Base-by-base conservation (phyloP, 2,797 vertebrate genomes). In the Steatocranus sp. region DNA sequence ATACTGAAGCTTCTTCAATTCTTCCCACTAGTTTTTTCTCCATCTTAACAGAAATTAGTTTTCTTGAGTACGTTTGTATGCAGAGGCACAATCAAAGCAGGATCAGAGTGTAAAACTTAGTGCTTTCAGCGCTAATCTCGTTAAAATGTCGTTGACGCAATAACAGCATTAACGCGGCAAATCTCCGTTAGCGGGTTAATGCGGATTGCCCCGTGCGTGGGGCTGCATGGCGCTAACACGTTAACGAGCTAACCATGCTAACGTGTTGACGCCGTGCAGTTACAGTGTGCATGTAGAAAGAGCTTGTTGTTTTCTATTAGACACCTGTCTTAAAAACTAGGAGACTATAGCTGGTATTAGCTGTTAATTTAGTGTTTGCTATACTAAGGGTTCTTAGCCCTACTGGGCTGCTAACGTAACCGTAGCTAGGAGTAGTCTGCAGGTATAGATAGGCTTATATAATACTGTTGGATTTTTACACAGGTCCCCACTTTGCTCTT, bases 161-260 rank as follows among this genome's bases (percentile, higher is more conserved):
- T 32, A 58, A 58, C 54, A 4, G 27, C 27, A 58, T 18, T 58
- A 58, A 58, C 1, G 5, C 1, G 2, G 54, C 27, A 58, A 58
- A 32, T 58, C 54, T 32, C 54, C 27, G 0, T 58, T 58, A 58
- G 27, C 5, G 0, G 11, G 15, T 58, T 56, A 56, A 0, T 1
- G 2, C 3, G 0, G 8, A 56, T 18, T 56, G 27, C 54, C 27
- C 1, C 0, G 2, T 58, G 27, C 9, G 1, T 18, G 27, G 9
- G 9, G 27, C 5, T 58, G 27, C 27, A 4, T 18, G 15, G 15
- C 5, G 8, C 25, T 30, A 56, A 0, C 9, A 58, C 2, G 2
- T 58, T 58, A 58, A 2, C 0, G 0, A 58, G 54, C 54, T 58
- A 58, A 32, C 27, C 3, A 11, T 4, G 54, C 54, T 58, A 58